Base-by-base conservation (phyloP, 1,140 invertebrate species). In the Panagrolaimus sp. region DNA sequence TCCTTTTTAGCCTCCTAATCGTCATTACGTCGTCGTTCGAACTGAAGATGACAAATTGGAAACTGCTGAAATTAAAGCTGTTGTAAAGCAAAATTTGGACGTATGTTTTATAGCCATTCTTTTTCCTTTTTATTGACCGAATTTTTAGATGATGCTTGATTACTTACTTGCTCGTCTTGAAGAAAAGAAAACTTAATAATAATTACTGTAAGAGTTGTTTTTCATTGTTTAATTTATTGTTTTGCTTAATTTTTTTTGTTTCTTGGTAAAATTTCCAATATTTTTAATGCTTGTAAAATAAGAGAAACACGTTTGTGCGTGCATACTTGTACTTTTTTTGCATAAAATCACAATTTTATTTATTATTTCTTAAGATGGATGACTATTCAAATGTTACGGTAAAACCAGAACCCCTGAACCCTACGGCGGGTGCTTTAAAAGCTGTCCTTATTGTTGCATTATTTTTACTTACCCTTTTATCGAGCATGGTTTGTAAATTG, bases 381-480 rank as follows among this genome's bases (percentile, higher is more conserved):
- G 26, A 17, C 1, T 47, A 24, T 21, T 47, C 32, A 44, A 32
- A 15, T 43, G 21, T 65, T 28, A 63, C 28, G 2, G 15, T 24
- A 12, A 24, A 32, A 68, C 14, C 43, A 48, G 7, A 15, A 65
- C 68, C 47, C 26, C 8, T 68, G 26, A 43, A 24, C 28, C 68
- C 71, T 17, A 71, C 71, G 6, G 44, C 63, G 17, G 75, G 71
- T 63, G 75, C 78, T 28, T 67, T 80, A 17, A 78, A 82, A 58
- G 72, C 78, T 0, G 65, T 80, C 15, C 67, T 80, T 2, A 46
- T 82, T 32, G 32, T 80, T 12, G 38, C 67, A 24, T 71, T 81
- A 2, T 83, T 83, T 63, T 73, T 75, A 24, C 43, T 64, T 12
- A 81, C 80, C 5, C 83, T 81, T 70, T 55, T 74, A 12, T 77